Conservation (phyloP, 2,888 invertebrate genomes). For the Myathropa florea region DNA sequence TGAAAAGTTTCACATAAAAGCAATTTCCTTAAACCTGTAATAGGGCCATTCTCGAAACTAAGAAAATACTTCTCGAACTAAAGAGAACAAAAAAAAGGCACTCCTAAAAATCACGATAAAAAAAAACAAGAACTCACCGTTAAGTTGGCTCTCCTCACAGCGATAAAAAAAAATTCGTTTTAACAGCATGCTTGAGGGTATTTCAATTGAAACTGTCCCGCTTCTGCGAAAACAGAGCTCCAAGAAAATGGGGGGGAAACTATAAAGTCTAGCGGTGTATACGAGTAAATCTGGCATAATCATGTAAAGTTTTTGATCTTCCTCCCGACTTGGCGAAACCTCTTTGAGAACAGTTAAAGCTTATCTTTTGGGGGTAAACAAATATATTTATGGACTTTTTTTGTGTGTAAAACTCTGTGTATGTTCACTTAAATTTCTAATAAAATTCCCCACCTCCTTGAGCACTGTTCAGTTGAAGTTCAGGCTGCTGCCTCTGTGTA, state of each 20-base stretch:
- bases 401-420: neutral
- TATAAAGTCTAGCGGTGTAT: neutral
- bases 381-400: conserved; percentile 9
- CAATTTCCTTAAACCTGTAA: neutral
- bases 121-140: no score
- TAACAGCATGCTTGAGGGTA: neutral
- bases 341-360: conserved; percentile 12
- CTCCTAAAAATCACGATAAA: neutral
- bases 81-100: neutral
- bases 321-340: neutral
- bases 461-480: neutral
- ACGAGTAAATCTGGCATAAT: neutral
- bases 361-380: conserved; percentile 17
- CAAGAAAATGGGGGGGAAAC: neutral
- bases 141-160: no score
- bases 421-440: conserved; percentile 6
- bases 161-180: neutral
- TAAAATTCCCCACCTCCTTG: conserved; percentile 9
- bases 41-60: no score
- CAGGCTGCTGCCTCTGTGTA: neutral
- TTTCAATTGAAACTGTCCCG: neutral
- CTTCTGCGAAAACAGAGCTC: neutral
- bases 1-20: neutral
- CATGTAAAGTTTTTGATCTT: conserved; percentile 16
- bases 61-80: neutral